These are phyloP conservation scores for Agriopis marginaria DNA, from an alignment of 2,888 invertebrate genomes.

Conservation along the genomic window DNA sequence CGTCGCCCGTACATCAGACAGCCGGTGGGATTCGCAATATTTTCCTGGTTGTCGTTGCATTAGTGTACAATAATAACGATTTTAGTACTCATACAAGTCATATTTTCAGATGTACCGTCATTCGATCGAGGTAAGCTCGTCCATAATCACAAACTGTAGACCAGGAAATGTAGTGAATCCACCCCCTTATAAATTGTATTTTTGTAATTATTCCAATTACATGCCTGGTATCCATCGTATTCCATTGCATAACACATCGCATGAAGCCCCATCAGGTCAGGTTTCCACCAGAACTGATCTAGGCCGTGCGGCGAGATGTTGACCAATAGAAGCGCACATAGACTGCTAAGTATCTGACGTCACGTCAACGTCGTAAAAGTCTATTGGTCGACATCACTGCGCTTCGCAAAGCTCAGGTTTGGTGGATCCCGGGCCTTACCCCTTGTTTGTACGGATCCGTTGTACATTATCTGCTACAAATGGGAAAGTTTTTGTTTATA, in stretches of 20 bases:
- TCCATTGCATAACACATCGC: slow-evolving; percentile 43
- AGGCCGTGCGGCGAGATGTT: neutral
- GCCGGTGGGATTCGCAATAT: slow-evolving; percentile 68
- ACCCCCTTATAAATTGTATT: slow-evolving; percentile 54
- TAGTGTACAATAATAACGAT: slow-evolving; percentile 51
- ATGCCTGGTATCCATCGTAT: slow-evolving; percentile 32
- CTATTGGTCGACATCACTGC: neutral
- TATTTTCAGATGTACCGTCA: slow-evolving; percentile 80
- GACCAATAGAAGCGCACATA: neutral
- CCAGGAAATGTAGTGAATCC: slow-evolving; percentile 79
- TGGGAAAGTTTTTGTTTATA: slow-evolving; percentile 34
- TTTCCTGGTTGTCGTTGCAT: slow-evolving; percentile 69
- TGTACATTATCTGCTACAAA: slow-evolving; percentile 10
- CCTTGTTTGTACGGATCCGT: slow-evolving; percentile 1
- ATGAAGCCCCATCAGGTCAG: slow-evolving; percentile 27
- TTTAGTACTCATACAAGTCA: slow-evolving; percentile 69
- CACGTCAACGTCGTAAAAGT: neutral
- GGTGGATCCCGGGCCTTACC: neutral
- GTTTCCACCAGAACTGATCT: neutral
- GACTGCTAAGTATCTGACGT: neutral
- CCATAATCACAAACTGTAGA: slow-evolving; percentile 64
- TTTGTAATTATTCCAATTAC: slow-evolving; percentile 44
- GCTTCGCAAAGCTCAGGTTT: neutral
- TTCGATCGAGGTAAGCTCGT: slow-evolving; percentile 79
- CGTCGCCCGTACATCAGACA: slow-evolving; percentile 45